Percentiles rank a stretch among this genome's conserved stretches.
These are phyloP conservation scores for Epinephelus coioides DNA, from an alignment of 2,797 vertebrate genomes.

Conservation along the genomic window DNA sequence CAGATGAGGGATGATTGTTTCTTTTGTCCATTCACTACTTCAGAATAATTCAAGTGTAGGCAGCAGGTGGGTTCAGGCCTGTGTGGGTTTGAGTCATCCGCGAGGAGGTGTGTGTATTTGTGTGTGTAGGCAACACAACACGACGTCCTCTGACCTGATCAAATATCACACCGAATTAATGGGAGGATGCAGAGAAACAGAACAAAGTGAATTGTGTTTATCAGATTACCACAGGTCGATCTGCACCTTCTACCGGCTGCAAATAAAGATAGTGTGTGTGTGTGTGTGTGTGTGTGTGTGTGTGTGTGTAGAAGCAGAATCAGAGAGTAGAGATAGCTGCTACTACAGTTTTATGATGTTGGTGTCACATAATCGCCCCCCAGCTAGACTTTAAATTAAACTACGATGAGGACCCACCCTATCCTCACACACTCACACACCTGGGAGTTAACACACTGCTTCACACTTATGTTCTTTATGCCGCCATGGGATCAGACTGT, in stretches of 20 bases:
- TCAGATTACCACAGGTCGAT: constrained; percentile 8
- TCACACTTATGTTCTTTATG: constrained; percentile 26
- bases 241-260: neutral
- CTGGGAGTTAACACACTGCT: constrained; percentile 19
- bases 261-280: too few relatives aligned
- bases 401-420: constrained; percentile 38
- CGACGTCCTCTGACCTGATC: constrained; percentile 41
- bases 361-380: constrained; percentile 51
- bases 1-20: constrained; percentile 26
- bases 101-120: constrained; percentile 51
- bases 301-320: constrained; percentile 16
- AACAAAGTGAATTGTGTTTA: constrained; percentile 12
- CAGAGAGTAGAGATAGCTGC: constrained; percentile 3
- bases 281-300: constrained; percentile 1
- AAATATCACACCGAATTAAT: constrained; percentile 36
- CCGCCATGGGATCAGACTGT: constrained; percentile 9
- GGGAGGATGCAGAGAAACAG: constrained; percentile 19
- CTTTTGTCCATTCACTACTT: constrained; percentile 48
- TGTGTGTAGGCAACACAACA: constrained; percentile 47
- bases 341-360: constrained; percentile 46
- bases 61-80: constrained; percentile 44
- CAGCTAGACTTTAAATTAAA: constrained; percentile 64
- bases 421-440: constrained; percentile 18
- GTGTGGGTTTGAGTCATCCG: constrained; percentile 73
- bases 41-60: constrained; percentile 57